Base-by-base conservation (phyloP, 2,113 vertebrate genomes). In the Hiodon tergisus region DNA sequence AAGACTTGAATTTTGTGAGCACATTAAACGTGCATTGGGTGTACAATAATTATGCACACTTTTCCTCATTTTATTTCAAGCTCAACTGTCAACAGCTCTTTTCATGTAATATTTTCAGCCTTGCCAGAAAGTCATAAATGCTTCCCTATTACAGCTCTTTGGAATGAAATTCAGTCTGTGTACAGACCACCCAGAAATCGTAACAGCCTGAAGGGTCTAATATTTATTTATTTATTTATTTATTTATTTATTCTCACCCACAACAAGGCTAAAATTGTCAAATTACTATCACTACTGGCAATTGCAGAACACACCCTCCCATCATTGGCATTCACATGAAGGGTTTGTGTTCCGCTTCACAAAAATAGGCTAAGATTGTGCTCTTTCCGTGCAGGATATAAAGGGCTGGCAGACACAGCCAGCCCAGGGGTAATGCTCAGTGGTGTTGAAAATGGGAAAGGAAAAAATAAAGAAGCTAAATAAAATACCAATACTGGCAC, bases 351-450 rank as follows among this genome's bases (percentile, higher is more conserved):
- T 66, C 58, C 17, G 52, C 46, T 55, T 31, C 54, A 53, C 69
- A 78, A 81, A 82, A 81, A 84, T 76, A 85, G 73, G 60, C 69
- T 67, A 47, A 53, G 11, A 47, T 62, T 58, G 46, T 66, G 51
- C 4, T 63, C 57, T 50, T 59, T 17, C 59, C 16, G 14, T 60
- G 60, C 10, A n/a, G 50, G 53, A 54, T 75, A 14, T n/a, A 67
- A 68, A 46, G 50, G 11, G 53, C 59, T 67, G 72, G 52, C 59
- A 72, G 51, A 78, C 46, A 69, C 57, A 6, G n/a, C 6, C 50
- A 73, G 57, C 55, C 74, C 52, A 63, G 67, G 70, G 53, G 68
- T 76, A 74, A 73, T 8, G 47, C 65, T 73, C 58, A 72, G 47
- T 58, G 10, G 60, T 69, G 58, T 48, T 17, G 54, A 65, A 65